Conservation (phyloP, 2,113 vertebrate genomes). For the Pipa parva region DNA sequence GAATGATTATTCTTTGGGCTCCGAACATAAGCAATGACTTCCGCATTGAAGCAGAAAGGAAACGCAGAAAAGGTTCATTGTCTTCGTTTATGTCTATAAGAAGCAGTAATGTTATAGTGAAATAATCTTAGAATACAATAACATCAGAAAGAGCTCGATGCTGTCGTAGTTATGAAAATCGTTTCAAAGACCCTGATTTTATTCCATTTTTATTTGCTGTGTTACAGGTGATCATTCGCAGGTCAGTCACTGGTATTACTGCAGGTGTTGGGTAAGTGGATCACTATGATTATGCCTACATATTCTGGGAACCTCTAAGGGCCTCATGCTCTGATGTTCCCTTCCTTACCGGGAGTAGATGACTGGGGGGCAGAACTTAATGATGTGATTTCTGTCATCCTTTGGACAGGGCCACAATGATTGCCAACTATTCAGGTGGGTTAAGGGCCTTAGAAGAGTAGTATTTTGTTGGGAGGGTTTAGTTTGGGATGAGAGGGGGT, state of each 20-base stretch:
- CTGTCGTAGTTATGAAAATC: conserved; percentile 35
- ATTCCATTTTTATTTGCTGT: conserved; percentile 25
- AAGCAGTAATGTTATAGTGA: conserved; percentile 9
- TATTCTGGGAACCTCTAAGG: too few relatives aligned
- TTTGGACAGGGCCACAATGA: too few relatives aligned
- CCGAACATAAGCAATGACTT: conserved; percentile 21
- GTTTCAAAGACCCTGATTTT: conserved; percentile 26
- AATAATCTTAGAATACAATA: conserved; percentile 38
- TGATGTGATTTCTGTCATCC: too few relatives aligned
- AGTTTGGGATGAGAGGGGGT: too few relatives aligned
- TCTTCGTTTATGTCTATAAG: conserved; percentile 39
- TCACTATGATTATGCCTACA: too few relatives aligned
- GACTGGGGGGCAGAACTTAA: too few relatives aligned
- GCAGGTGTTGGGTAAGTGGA: too few relatives aligned
- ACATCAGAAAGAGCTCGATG: conserved; percentile 30
- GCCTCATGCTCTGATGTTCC: too few relatives aligned
- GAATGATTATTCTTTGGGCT: conserved; percentile 20
- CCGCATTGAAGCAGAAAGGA: conserved; percentile 6
- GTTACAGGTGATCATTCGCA: background rate
- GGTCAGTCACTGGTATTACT: background rate
- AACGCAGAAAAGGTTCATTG: conserved; percentile 38
- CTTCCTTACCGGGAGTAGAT: too few relatives aligned
- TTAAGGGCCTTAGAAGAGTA: too few relatives aligned
- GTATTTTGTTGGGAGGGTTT: too few relatives aligned
- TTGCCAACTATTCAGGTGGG: too few relatives aligned